Conservation (phyloP, 2,888 invertebrate genomes). For the Galerucella pusilla region DNA sequence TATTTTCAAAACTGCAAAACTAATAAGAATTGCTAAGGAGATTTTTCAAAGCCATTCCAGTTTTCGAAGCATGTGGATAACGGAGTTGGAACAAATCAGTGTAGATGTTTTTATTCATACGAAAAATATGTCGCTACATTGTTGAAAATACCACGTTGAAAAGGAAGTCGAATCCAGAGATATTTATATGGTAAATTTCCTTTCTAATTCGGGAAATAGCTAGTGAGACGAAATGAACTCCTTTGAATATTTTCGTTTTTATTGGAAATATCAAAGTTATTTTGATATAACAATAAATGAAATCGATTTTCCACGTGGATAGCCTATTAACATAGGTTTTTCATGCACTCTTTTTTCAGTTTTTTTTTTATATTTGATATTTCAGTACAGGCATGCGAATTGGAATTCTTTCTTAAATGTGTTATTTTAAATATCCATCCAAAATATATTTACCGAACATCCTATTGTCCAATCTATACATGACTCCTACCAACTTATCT, state of each 20-base stretch:
- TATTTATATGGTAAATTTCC: slow-evolving; percentile 9
- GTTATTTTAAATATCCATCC: too few species aligned
- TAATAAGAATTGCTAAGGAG: slow-evolving; percentile 20
- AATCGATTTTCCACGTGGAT: too few species aligned
- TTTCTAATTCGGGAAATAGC: neutral
- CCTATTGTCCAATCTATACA: too few species aligned
- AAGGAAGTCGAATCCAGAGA: neutral
- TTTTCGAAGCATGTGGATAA: slow-evolving; percentile 9
- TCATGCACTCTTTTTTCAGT: too few species aligned
- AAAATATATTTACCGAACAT: too few species aligned
- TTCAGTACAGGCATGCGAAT: too few species aligned
- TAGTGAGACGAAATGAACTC: neutral
- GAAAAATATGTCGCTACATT: slow-evolving; percentile 11
- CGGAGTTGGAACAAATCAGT: slow-evolving; percentile 15
- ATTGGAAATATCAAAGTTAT: too few species aligned
- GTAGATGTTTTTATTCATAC: slow-evolving; percentile 19
- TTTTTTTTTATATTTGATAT: too few species aligned
- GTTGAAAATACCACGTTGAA: neutral
- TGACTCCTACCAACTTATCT: too few species aligned
- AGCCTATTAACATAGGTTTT: too few species aligned
- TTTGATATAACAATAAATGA: neutral
- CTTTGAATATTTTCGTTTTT: neutral
- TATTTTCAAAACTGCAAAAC: slow-evolving; percentile 22
- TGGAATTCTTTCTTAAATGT: too few species aligned
- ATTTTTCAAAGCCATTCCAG: slow-evolving; percentile 13